A percentile compares a stretch with the other conserved stretches of the same genome.
These are phyloP conservation scores for Scaptomyza parva DNA, from an alignment of 2,888 invertebrate species.

Conservation along the genomic window DNA sequence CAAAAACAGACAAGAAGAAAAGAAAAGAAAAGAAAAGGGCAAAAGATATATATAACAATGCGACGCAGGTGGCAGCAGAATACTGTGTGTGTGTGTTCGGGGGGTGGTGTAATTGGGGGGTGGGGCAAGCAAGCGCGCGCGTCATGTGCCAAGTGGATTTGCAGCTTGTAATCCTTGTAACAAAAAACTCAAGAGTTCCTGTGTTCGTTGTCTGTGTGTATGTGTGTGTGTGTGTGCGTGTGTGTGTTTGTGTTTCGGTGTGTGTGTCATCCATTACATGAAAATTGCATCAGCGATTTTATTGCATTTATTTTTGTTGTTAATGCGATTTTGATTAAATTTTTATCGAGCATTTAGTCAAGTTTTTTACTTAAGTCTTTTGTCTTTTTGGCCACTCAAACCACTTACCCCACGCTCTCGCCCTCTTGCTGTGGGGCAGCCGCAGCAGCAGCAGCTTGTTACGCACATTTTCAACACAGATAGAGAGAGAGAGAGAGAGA, in stretches of 20 bases:
- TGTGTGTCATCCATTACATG: slow-evolving; percentile 50
- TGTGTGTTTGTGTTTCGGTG: slow-evolving; percentile 1
- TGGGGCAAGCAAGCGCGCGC: slow-evolving; percentile 28
- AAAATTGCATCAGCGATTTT: slow-evolving; percentile 58
- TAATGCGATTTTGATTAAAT: slow-evolving; percentile 59
- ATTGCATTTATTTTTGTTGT: slow-evolving; percentile 40
- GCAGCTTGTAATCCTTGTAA: slow-evolving; percentile 69
- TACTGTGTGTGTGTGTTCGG: not conserved
- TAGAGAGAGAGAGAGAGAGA: no score
- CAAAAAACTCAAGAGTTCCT: slow-evolving; percentile 49
- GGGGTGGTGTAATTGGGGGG: not conserved
- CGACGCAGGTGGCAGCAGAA: slow-evolving; percentile 22
- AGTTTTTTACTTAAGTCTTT: slow-evolving; percentile 66
- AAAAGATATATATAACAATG: slow-evolving; percentile 36
- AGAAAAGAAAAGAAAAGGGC: slow-evolving; percentile 23
- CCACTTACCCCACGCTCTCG: not conserved
- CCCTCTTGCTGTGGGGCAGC: not conserved
- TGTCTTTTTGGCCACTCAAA: slow-evolving; percentile 23
- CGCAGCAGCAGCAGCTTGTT: slow-evolving; percentile 27
- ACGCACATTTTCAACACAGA: slow-evolving; percentile 12
- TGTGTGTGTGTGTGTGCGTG: slow-evolving; percentile 10
- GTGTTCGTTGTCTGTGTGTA: no score
- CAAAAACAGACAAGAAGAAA: slow-evolving; percentile 1
- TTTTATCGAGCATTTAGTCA: slow-evolving; percentile 31
- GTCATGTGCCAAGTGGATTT: slow-evolving; percentile 77